phyloP scores from a whole-genome alignment of 2,888 invertebrate species.

The Timema cristinae region DNA sequence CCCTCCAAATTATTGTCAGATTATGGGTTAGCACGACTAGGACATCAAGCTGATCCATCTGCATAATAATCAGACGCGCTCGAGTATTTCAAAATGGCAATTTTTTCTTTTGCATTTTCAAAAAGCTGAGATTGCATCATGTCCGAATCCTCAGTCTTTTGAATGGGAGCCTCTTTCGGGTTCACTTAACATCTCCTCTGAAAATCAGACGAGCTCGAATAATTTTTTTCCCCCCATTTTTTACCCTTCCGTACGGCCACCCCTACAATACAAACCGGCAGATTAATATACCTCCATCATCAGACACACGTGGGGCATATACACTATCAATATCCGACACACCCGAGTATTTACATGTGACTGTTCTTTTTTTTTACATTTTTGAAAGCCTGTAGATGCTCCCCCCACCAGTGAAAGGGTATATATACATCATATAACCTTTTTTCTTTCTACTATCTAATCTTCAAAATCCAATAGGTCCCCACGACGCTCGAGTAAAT shows the following conservation, averaged over 20 bases:
- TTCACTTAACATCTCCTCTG: constrained; percentile 7
- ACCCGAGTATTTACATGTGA: constrained; percentile 1
- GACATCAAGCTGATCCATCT: constrained; percentile 10
- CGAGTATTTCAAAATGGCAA: constrained; percentile 2
- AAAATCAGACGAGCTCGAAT: background rate
- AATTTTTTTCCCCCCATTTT: constrained; percentile 1
- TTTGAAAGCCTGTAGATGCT: constrained; percentile 7
- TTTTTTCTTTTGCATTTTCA: background rate
- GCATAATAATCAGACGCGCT: background rate
- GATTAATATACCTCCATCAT: background rate
- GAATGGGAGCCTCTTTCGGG: background rate
- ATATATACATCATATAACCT: constrained; percentile 7
- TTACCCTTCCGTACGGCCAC: background rate
- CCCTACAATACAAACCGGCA: constrained; percentile 1
- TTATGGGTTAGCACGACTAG: constrained; percentile 2
- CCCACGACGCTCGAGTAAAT: constrained; percentile 9
- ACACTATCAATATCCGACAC: constrained; percentile 3
- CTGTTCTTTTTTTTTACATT: background rate
- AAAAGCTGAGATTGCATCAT: background rate
- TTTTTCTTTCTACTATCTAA: constrained; percentile 3
- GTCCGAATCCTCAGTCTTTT: background rate
- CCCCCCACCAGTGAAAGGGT: constrained; percentile 13
- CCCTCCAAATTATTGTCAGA: constrained; percentile 1
- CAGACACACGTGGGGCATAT: background rate
- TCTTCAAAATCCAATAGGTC: constrained; percentile 3